Conservation (phyloP, 2,113 vertebrate species). For the Ammodramus savannarum region DNA sequence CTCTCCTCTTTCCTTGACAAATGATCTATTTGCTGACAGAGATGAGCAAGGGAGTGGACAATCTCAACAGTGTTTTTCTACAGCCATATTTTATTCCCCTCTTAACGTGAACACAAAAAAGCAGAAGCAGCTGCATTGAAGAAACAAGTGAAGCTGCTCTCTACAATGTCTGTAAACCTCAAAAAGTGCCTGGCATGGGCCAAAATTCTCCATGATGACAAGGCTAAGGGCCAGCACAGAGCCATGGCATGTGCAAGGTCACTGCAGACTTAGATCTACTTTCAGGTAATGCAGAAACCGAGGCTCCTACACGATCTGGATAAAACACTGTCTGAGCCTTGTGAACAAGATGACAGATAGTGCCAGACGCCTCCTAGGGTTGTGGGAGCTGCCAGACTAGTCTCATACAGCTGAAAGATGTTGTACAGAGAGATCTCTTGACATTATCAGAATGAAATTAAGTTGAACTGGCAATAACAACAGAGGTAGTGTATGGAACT, state of each 20-base stretch:
- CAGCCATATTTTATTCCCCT: background rate
- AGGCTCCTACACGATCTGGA: background rate
- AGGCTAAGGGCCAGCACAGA: background rate
- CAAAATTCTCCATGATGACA: background rate
- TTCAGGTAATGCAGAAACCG: background rate
- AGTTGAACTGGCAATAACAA: slow-evolving; percentile 19
- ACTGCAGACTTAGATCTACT: background rate
- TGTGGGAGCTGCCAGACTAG: slow-evolving; percentile 41
- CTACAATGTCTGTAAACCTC: background rate
- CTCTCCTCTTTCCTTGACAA: background rate
- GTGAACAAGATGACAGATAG: slow-evolving; percentile 11
- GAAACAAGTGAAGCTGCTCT: background rate
- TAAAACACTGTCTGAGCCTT: background rate
- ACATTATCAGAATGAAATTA: slow-evolving; percentile 44
- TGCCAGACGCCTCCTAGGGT: background rate
- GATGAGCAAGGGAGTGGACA: slow-evolving; percentile 2
- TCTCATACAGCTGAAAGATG: background rate
- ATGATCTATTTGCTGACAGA: slow-evolving; percentile 1
- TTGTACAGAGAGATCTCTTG: slow-evolving; percentile 4
- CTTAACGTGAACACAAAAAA: background rate
- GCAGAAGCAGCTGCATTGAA: background rate
- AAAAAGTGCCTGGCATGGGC: background rate
- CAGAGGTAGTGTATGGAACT: background rate
- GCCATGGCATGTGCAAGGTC: background rate
- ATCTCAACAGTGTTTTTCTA: slow-evolving; percentile 3